These are phyloP conservation scores for Drosophila parvula DNA, from an alignment of 1,140 invertebrate species.

Conservation along the genomic window DNA sequence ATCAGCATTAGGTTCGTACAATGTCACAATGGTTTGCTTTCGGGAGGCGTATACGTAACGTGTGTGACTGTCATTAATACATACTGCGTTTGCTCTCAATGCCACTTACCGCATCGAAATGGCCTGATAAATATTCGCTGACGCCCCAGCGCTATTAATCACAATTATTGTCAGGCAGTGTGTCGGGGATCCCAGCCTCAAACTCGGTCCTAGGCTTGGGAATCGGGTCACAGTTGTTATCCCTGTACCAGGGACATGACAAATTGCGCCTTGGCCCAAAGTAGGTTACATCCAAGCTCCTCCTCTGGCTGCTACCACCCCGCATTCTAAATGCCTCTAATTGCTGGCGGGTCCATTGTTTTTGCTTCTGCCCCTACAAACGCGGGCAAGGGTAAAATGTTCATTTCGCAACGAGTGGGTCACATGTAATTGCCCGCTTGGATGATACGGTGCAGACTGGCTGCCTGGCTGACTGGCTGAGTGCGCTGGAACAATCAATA, in stretches of 20 bases:
- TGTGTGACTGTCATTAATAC: conserved; percentile 33
- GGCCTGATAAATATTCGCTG: conserved; percentile 39
- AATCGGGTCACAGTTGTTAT: conserved; percentile 53
- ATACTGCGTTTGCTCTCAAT: conserved; percentile 40
- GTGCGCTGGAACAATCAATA: conserved; percentile 34
- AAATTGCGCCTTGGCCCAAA: conserved; percentile 47
- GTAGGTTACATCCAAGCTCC: conserved; percentile 38
- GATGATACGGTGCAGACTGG: conserved; percentile 17
- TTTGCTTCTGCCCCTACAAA: conserved; percentile 31
- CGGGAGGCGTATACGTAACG: conserved; percentile 36
- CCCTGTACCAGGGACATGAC: conserved; percentile 33
- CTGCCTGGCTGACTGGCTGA: conserved; percentile 5
- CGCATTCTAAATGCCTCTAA: conserved; percentile 47
- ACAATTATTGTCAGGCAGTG: conserved; percentile 66
- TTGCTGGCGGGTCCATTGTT: conserved; percentile 37
- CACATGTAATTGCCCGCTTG: conserved; percentile 39
- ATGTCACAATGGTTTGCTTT: conserved; percentile 12
- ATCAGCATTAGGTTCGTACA: conserved; percentile 15
- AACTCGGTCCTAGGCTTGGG: not conserved
- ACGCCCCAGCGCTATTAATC: conserved; percentile 61
- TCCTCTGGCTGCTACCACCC: not conserved
- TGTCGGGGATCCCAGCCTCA: not conserved
- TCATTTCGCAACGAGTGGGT: conserved; percentile 48
- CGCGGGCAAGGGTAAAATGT: conserved; percentile 29
- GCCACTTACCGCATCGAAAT: conserved; percentile 25